Base-by-base conservation (phyloP, 2,888 invertebrate species). In the Hetaerina titia region DNA sequence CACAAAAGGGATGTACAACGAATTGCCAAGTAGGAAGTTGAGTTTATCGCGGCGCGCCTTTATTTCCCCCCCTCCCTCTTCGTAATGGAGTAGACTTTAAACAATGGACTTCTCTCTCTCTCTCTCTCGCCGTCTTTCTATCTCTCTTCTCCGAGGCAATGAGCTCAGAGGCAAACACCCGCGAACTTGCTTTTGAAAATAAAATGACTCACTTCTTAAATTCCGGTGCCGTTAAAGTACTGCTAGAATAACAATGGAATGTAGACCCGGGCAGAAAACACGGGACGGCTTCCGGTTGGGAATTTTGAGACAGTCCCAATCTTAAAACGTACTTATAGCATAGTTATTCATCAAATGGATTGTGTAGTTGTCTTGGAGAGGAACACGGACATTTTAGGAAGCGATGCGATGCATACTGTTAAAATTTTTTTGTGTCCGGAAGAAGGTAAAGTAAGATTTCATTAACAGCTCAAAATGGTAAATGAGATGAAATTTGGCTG, bases 21-120 rank as follows among this genome's bases (percentile, higher is more conserved):
- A 88, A 87, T 87, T 4, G 87, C 87, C 87, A 45, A 88, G 88
- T 88, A 88, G 88, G 88, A 88, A 88, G 88, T 88, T 88, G n/a
- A 88, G 88, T 88, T 88, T 88, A 88, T 88, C 88, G 88, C 88
- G 88, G 56, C 45, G 7, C 56, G 7, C 88, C 56, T 88, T 88
- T 88, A 56, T 88, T 88, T 88, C 45, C 45, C 88, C 45, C 45
- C 45, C n/a, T n/a, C 45, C 22, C 69, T 88, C 31, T 19, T 19
- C 88, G 88, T 88, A 88, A 88, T 88, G 45, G 88, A 88, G 88
- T 88, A 56, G 45, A 56, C 88, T 56, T 45, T 88, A 88, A 88
- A 88, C 88, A 88, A 88, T 88, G 88, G 88, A 45, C 7, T 22
- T 22, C 69, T 69, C 69, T 69, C n/a, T 69, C 69, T 69, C n/a